These are phyloP conservation scores for Thunnus thynnus DNA, from an alignment of 2,113 vertebrate species.

Conservation along the genomic window DNA sequence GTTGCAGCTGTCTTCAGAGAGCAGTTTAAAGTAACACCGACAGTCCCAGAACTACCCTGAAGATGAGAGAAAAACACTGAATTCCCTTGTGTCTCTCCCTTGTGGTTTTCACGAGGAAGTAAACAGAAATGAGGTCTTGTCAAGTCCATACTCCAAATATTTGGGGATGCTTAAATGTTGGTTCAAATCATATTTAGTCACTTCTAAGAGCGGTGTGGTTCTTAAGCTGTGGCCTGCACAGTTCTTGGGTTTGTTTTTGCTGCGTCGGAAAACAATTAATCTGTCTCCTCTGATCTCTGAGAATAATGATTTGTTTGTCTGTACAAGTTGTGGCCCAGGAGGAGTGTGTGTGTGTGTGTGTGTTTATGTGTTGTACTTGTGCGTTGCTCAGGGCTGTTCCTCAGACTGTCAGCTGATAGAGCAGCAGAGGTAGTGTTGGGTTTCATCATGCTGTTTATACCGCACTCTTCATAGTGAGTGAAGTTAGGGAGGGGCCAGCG, in stretches of 20 bases:
- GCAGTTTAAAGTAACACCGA: constrained; percentile 44
- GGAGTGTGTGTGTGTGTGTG: constrained; percentile 29
- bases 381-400: constrained; percentile 48
- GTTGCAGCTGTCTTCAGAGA: constrained; percentile 62
- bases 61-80: constrained; percentile 25
- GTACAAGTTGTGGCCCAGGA: constrained; percentile 37
- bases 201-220: constrained; percentile 1
- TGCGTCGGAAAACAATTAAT: constrained; percentile 39
- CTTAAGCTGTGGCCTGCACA: not conserved
- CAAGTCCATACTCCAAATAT: constrained; percentile 6
- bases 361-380: constrained; percentile 34
- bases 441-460: constrained; percentile 84
- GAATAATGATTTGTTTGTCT: constrained; percentile 67
- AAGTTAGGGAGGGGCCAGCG: constrained; percentile 43
- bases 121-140: constrained; percentile 33
- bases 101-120: constrained; percentile 20
- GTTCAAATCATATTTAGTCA: constrained; percentile 15
- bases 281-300: constrained; percentile 38
- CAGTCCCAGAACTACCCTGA: constrained; percentile 9
- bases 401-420: constrained; percentile 68
- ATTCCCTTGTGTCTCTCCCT: not conserved
- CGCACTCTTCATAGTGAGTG: constrained; percentile 38
- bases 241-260: constrained; percentile 39
- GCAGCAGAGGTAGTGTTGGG: constrained; percentile 66
- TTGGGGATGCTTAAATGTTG: constrained; percentile 16